Conservation (phyloP, 2,888 invertebrate species). For the Ophraella communa region DNA sequence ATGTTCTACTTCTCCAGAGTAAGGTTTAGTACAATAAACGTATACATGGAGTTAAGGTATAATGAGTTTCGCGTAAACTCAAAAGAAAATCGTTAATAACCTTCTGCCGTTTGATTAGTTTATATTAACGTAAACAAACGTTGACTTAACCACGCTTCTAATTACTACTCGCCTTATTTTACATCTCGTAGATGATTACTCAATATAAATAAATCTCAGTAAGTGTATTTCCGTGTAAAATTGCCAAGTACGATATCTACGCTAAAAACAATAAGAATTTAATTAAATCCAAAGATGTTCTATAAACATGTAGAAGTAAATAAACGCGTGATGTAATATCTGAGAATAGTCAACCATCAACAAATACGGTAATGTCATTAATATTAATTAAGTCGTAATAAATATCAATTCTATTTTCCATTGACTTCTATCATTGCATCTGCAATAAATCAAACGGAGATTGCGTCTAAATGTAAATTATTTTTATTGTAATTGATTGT, state of each 20-base stretch:
- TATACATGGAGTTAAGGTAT: too few species aligned
- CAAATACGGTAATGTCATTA: not conserved
- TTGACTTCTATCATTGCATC: not conserved
- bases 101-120: too few species aligned
- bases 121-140: not conserved
- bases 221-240: not conserved
- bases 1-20: too few species aligned
- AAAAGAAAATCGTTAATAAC: too few species aligned
- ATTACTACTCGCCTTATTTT: too few species aligned
- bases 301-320: not conserved
- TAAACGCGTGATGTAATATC: constrained; percentile 4
- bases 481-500: too few species aligned
- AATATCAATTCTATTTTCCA: not conserved
- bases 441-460: not conserved
- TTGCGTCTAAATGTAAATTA: not conserved
- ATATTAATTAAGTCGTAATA: not conserved
- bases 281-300: not conserved
- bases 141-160: not conserved
- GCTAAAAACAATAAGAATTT: not conserved
- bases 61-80: too few species aligned
- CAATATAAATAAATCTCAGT: not conserved
- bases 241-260: not conserved
- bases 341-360: not conserved
- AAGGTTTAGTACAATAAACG: too few species aligned
- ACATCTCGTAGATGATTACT: not conserved